phyloP scores from a whole-genome alignment of 2,113 vertebrate species.

The Aphyosemion australe region DNA sequence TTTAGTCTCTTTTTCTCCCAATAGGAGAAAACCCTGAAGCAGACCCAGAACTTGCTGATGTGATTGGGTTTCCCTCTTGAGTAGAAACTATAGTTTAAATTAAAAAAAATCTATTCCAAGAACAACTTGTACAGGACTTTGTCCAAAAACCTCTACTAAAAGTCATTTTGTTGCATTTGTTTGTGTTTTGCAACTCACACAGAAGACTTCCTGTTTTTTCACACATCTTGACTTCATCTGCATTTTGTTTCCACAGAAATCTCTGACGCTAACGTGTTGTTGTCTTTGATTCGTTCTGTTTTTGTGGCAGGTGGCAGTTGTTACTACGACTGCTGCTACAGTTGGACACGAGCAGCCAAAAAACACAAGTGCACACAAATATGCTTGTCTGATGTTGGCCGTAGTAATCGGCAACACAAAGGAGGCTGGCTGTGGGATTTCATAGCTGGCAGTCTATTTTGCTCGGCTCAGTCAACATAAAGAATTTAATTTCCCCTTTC shows the following conservation, averaged over 20 bases:
- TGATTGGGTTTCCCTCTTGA: too few relatives aligned
- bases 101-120: too few relatives aligned
- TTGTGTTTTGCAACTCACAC: too few relatives aligned
- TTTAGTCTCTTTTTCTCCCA: too few relatives aligned
- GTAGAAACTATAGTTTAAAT: too few relatives aligned
- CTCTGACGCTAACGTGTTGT: conserved; percentile 22
- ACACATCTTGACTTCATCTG: background rate
- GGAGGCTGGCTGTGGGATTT: conserved; percentile 40
- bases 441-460: conserved; percentile 46
- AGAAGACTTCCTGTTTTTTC: background rate
- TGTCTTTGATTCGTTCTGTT: conserved; percentile 42
- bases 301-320: conserved; percentile 33
- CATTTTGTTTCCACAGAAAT: background rate
- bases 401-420: conserved; percentile 45
- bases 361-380: conserved; percentile 17
- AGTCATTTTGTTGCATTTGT: background rate
- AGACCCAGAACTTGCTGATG: too few relatives aligned
- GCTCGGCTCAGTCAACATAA: conserved; percentile 46
- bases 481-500: conserved; percentile 62
- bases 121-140: too few relatives aligned
- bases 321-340: conserved; percentile 34
- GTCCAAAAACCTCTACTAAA: background rate
- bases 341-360: conserved; percentile 36
- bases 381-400: conserved; percentile 42
- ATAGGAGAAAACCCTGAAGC: too few relatives aligned